These are phyloP conservation scores for Diarsia dahlii DNA, from an alignment of 2,888 invertebrate species.

Conservation along the genomic window DNA sequence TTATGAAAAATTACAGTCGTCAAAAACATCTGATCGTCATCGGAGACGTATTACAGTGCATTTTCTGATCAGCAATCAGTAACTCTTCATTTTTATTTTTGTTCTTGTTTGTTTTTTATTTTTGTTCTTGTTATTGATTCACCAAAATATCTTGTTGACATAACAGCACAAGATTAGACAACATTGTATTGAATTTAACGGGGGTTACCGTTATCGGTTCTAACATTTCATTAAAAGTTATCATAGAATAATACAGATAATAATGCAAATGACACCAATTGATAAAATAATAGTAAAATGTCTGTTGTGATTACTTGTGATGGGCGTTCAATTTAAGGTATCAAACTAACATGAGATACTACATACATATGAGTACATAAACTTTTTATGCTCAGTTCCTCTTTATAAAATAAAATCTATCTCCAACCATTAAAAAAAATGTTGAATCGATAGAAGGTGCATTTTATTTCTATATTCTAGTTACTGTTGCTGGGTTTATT, in stretches of 20 bases:
- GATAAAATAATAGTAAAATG: constrained; percentile 6
- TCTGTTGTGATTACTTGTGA: too few relatives aligned
- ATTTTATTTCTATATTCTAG: neutral
- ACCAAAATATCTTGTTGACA: constrained; percentile 18
- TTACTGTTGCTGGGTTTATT: neutral
- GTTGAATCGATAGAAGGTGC: neutral
- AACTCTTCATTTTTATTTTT: neutral
- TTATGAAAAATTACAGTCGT: neutral
- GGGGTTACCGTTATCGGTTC: neutral
- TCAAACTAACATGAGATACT: constrained; percentile 12
- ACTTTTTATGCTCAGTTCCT: neutral
- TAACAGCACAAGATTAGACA: constrained; percentile 5
- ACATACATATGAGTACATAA: neutral
- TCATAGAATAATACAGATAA: neutral
- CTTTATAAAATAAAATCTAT: neutral
- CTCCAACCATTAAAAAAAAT: neutral
- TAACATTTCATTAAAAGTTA: neutral
- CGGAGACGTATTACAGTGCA: too few relatives aligned
- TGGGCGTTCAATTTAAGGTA: constrained; percentile 15
- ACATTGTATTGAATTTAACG: neutral
- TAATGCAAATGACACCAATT: constrained; percentile 15
- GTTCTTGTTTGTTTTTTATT: too few relatives aligned
- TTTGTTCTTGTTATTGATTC: constrained; percentile 10
- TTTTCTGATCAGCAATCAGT: neutral
- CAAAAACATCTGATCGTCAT: neutral